Evolutionary conservation across 2,888 invertebrate species (phyloP), one percentile per base, ranked within the genome.

Genomic region (Aricia artaxerxes): DNA sequence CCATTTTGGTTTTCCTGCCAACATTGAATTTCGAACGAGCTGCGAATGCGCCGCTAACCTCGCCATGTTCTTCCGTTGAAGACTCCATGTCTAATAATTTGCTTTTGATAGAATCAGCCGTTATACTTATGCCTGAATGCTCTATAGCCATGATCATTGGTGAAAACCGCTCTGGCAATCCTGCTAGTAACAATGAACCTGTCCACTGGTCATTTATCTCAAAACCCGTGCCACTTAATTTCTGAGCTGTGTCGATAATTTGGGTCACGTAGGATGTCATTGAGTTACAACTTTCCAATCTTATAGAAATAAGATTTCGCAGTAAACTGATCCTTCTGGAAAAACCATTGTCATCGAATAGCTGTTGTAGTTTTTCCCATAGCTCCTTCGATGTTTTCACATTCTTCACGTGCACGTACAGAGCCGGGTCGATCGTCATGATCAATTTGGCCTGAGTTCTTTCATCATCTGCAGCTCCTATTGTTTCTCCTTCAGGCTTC

Each of bases 111-210:
- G 16, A 77, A 60, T 79, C 57, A 9, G 64, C 61, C 11, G 77
- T 44, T 4, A 77, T 77, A 16, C 38, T 64, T 1, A 76, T 73
- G 16, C 76, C 79, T 9, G 64, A 79, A 44, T 76, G 49, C 64
- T 79, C 79, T 16, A 79, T 76, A 2, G 38, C 79, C 79, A 79
- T 80, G 44, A 78, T 16, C 80, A 79, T 80, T 7, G 77, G 80
- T 11, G 49, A 80, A 53, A 53, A 81, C 73, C 80, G 79, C 5
- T 80, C 80, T 4, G 80, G 77, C 40, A 81, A 79, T 69, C 78
- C 79, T 38, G 80, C 76, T 57, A 80, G 77, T 44, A 80, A 38
- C 9, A 80, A 60, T 31, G 53, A 78, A 16, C 77, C 80, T 11
- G 76, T 76, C 77, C 79, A 79, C 57, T 79, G 78, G 16, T 80